Conservation (phyloP, 2,888 invertebrate species). For the Sesia bembeciformis region DNA sequence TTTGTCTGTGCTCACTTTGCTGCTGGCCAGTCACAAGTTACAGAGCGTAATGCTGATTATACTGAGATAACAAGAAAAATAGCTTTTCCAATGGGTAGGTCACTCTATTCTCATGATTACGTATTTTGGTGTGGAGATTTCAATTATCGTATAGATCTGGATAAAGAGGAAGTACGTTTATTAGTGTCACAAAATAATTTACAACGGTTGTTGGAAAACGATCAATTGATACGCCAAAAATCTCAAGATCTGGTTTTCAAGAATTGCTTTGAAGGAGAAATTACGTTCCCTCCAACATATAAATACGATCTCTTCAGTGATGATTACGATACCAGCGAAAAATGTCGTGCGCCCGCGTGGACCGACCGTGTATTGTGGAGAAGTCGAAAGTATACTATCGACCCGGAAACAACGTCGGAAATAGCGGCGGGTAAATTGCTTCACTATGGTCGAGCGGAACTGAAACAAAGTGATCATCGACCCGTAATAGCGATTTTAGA, state of each 20-base stretch:
- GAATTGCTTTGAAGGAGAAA: constrained; percentile 93
- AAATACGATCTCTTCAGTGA: constrained; percentile 99
- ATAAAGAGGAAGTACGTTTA: constrained; percentile 93
- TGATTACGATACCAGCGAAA: constrained; percentile 99
- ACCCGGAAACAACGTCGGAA: constrained; percentile 77
- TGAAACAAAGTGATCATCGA: constrained; percentile 98
- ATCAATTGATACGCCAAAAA: constrained; percentile 91
- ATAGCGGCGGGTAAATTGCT: constrained; percentile 86
- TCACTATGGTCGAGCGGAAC: constrained; percentile 93
- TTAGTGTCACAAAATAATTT: constrained; percentile 84
- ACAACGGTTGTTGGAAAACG: constrained; percentile 84
- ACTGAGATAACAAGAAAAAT: constrained; percentile 95
- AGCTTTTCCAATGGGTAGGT: constrained; percentile 92
- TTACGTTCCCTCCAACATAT: constrained; percentile 96
- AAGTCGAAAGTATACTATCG: constrained; percentile 82
- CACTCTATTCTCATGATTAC: constrained; percentile 96
- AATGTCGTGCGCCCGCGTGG: constrained; percentile 97
- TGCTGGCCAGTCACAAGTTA: constrained; percentile 97
- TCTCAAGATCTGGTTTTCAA: constrained; percentile 89
- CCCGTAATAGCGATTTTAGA: constrained; percentile 95
- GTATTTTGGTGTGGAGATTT: constrained; percentile 99
- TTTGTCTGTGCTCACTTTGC: constrained; percentile 99
- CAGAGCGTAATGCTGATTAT: constrained; percentile 97
- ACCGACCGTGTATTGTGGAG: constrained; percentile 98
- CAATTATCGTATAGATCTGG: constrained; percentile 97